Evolutionary conservation across 2,888 invertebrate species (phyloP).

Genomic region (Holacanthella duospinosa): DNA sequence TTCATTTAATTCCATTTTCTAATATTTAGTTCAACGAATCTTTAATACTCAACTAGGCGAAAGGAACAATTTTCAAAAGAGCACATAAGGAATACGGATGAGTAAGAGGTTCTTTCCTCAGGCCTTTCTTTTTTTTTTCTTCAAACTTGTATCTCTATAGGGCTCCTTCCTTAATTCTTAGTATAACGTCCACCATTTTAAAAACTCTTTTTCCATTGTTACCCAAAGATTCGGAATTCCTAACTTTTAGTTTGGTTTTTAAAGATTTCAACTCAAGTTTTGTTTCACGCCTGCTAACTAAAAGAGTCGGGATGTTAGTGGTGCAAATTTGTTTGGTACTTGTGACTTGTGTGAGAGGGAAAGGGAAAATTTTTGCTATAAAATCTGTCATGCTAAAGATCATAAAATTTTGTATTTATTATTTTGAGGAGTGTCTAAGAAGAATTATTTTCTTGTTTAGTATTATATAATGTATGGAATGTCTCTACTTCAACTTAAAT

Average conservation of each 20-base stretch:
- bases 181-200: background rate
- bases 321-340: no score
- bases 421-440: no score
- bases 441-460: no score
- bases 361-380: no score
- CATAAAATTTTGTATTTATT: no score
- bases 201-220: background rate
- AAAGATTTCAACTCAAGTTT: background rate
- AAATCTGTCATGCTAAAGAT: no score
- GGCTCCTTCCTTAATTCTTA: slow-evolving; percentile 1
- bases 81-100: no score
- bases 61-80: background rate
- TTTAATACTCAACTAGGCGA: background rate
- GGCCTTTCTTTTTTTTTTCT: background rate
- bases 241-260: background rate
- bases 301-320: no score
- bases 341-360: background rate
- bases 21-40: background rate
- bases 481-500: no score
- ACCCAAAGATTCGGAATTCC: background rate
- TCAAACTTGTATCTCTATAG: background rate
- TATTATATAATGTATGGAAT: no score
- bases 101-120: background rate
- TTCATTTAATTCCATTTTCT: background rate
- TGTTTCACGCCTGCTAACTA: background rate